Conservation (phyloP, 2,888 invertebrate species). For the Metalampra italica region DNA sequence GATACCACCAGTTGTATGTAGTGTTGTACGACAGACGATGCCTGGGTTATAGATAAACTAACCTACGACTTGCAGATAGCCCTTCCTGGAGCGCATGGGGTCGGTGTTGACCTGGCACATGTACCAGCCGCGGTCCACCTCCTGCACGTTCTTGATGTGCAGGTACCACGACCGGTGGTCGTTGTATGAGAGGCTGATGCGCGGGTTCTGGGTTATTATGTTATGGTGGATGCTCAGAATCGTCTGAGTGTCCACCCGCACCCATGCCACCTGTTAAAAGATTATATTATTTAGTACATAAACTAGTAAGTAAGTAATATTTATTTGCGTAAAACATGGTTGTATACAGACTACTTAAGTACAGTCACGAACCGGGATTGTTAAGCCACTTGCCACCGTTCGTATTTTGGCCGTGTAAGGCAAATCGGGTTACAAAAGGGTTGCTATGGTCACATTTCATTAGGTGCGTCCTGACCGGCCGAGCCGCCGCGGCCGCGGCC, state of each 20-base stretch:
- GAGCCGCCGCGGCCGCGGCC: too few species aligned
- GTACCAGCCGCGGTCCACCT: constrained; percentile 93
- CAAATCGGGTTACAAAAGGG: too few species aligned
- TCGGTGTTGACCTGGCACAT: constrained; percentile 97
- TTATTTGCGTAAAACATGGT: too few species aligned
- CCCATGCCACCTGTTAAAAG: constrained; percentile 90
- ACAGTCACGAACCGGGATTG: too few species aligned
- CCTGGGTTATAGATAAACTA: constrained; percentile 84
- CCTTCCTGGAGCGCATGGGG: constrained; percentile 94
- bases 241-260: constrained; percentile 94
- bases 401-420: too few species aligned
- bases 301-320: too few species aligned
- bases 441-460: too few species aligned
- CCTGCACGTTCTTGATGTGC: constrained; percentile 92
- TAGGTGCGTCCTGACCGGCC: too few species aligned
- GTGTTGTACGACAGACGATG: constrained; percentile 78
- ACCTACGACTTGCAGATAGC: constrained; percentile 95
- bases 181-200: constrained; percentile 91
- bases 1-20: constrained; percentile 88
- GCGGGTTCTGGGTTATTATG: constrained; percentile 93
- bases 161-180: constrained; percentile 95
- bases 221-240: constrained; percentile 95
- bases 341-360: too few species aligned
- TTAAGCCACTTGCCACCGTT: too few species aligned
- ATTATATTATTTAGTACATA: too few species aligned